These are phyloP conservation scores for Macrocentrus cingulum DNA, from an alignment of 1,140 invertebrate species.

Conservation along the genomic window DNA sequence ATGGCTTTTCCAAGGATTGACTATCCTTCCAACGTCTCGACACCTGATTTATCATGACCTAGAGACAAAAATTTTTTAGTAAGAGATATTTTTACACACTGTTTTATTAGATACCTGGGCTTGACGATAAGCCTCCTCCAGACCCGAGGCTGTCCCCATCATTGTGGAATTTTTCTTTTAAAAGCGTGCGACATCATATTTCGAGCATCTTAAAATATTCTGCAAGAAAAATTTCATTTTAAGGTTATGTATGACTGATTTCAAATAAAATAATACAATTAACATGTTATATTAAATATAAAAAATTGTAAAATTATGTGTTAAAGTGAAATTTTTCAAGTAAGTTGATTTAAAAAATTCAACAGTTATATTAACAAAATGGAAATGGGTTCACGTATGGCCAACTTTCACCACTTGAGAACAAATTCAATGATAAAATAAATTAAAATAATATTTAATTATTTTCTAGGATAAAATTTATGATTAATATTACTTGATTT, in stretches of 20 bases:
- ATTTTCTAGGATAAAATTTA: neutral
- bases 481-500: neutral
- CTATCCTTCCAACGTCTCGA: constrained; percentile 43
- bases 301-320: no score
- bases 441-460: no score
- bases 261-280: no score
- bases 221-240: constrained; percentile 34
- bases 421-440: no score
- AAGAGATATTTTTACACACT: no score
- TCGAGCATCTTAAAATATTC: constrained; percentile 41
- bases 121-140: constrained; percentile 54
- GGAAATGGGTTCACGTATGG: no score
- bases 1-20: constrained; percentile 24
- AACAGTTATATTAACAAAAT: no score
- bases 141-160: constrained; percentile 49
- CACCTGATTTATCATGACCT: constrained; percentile 54
- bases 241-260: neutral
- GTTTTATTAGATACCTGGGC: constrained; percentile 44
- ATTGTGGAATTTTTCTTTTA: constrained; percentile 46
- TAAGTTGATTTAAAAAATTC: no score
- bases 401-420: no score
- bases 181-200: constrained; percentile 50
- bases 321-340: no score
- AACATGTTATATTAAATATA: no score
- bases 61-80: neutral